Evolutionary conservation across 2,113 vertebrate species (phyloP), one percentile per base, ranked within the genome.

Genomic region (Amazona vittata): DNA sequence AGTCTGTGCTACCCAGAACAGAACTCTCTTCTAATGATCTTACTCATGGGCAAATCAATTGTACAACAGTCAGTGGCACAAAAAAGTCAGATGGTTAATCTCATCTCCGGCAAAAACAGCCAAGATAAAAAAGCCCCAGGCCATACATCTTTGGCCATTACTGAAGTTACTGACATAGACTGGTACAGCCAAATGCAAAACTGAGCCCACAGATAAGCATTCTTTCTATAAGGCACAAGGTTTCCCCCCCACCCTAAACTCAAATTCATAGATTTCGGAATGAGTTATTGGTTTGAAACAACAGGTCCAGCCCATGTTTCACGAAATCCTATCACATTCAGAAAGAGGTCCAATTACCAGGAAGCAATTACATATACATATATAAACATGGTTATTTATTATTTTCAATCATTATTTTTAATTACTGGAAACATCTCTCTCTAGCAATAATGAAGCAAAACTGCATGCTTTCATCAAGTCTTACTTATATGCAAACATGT

Each of bases 211-310:
- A 86, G 64, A 83, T 5, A 47, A 3, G 5, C 4, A 26, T 5
- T 39, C 55, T 71, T 74, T 39, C 11, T 37, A n/a, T 35, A 10
- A 8, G 8, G 53, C 16, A 94, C 17, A 87, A 69, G 18, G 1
- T 35, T 10, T 5, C 10, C 4, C 5, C 8, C 2, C 5, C 2
- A 9, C 16, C 1, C 15, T 1, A 50, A 55, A 41, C 35, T 60
- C 47, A 82, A 41, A 26, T n/a, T 60, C 21, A 49, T 15, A 4
- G 33, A 65, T 16, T 44, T 19, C 81, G 37, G 22, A 71, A 73
- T 33, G 1, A 76, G 46, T 41, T 47, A 41, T 1, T 60, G 7
- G 6, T 83, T 63, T 57, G 46, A 57, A 93, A 35, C 5, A 52
- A 67, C 4, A 67, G 16, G 29, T 53, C 22, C 14, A 68, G 16